Base-by-base conservation (phyloP, 2,888 invertebrate species). In the Lumbricus terrestris region DNA sequence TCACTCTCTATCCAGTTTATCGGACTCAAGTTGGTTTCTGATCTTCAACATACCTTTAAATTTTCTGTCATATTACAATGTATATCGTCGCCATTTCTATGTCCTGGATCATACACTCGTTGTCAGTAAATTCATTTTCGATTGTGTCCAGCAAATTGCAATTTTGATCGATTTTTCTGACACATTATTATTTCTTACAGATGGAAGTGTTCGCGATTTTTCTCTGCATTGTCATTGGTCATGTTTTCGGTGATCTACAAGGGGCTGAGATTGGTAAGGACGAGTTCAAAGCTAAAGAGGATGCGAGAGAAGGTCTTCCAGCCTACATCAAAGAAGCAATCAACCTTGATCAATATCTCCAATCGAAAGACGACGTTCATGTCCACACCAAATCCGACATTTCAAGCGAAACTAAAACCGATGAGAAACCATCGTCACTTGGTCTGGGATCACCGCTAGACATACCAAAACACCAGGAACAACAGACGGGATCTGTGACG, bases 191-290 rank as follows among this genome's bases (percentile, higher is more conserved):
- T 8, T 69, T 11, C 13, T 69, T n/a, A 16, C 8, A 69, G 69
- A 69, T 69, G 69, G n/a, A 69, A n/a, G n/a, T 29, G 69, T 69
- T 69, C n/a, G 13, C 69, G 69, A 69, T 69, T 69, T 69, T n/a
- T 69, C 69, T 69, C 69, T 69, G 69, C 69, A n/a, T 69, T 69
- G 69, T n/a, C 69, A 69, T n/a, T 69, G 69, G 69, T 69, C 69
- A n/a, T 69, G 69, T 11, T 69, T n/a, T 69, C n/a, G 69, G 69
- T n/a, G 29, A 69, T n/a, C n/a, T 69, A n/a, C 29, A 69, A 69
- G 8, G n/a, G 69, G 69, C 8, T 11, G 69, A 69, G n/a, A n/a
- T 69, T n/a, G n/a, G 69, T 69, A 69, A 69, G n/a, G n/a, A 69
- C n/a, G 69, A 69, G 29, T n/a, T 69, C 29, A 69, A 69, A n/a